These are phyloP conservation scores for Isotomurus palustris DNA, from an alignment of 2,888 invertebrate genomes.

Conservation along the genomic window DNA sequence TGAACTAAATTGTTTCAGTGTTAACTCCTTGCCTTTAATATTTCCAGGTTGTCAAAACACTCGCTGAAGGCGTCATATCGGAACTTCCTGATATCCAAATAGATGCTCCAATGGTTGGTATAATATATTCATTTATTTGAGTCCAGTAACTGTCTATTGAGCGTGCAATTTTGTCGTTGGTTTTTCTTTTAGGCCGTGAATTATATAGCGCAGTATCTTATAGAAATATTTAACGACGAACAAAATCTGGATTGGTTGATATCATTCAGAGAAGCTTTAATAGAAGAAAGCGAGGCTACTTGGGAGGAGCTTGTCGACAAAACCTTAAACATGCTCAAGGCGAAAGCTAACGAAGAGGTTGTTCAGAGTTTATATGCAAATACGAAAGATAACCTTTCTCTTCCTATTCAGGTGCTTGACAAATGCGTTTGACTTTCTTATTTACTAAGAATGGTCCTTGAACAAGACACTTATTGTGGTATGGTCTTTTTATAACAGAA, in stretches of 20 bases:
- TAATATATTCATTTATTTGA: conserved; percentile 1
- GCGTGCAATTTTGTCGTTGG: conserved; percentile 1
- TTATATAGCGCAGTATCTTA: conserved; percentile 41
- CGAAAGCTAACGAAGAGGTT: conserved; percentile 35
- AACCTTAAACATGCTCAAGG: conserved; percentile 41
- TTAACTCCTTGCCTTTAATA: neutral
- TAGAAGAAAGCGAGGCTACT: conserved; percentile 28
- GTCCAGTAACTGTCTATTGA: neutral
- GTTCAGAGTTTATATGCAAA: conserved; percentile 39
- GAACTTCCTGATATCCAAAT: conserved; percentile 43
- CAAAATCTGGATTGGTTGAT: conserved; percentile 41
- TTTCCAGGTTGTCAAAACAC: conserved; percentile 31
- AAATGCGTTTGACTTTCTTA: no score
- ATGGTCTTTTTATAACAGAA: conserved; percentile 21
- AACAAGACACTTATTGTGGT: neutral
- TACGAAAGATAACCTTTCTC: conserved; percentile 30
- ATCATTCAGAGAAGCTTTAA: conserved; percentile 29
- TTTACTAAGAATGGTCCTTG: neutral
- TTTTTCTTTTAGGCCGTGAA: conserved; percentile 30
- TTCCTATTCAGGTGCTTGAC: conserved; percentile 39
- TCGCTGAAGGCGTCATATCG: conserved; percentile 38
- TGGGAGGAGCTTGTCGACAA: conserved; percentile 34
- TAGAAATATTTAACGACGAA: conserved; percentile 43
- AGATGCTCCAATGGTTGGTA: conserved; percentile 41
- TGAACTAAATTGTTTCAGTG: neutral